Percentiles rank a stretch among this genome's conserved stretches.
These are phyloP conservation scores for Serinus canaria DNA, from an alignment of 2,113 vertebrate species.

Conservation along the genomic window DNA sequence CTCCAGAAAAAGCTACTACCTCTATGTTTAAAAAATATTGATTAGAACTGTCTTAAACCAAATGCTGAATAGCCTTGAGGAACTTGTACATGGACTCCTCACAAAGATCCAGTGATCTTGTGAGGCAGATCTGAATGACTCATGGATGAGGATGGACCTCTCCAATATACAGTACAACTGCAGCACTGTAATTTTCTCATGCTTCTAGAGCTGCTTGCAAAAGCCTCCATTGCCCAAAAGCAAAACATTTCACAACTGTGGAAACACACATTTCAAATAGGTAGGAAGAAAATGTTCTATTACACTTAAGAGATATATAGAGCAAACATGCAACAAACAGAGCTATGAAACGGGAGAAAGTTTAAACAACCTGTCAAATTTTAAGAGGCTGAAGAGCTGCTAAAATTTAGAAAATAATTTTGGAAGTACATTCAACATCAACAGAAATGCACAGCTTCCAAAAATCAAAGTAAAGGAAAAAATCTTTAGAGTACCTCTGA, in stretches of 20 bases:
- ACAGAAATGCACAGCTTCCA: neutral
- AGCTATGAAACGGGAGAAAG: no score
- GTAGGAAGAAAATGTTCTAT: neutral
- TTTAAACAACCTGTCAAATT: neutral
- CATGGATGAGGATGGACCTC: neutral
- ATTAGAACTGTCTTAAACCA: neutral
- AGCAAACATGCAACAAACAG: neutral
- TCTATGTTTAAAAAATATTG: neutral
- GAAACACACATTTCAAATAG: neutral
- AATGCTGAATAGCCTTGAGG: neutral
- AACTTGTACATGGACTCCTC: accelerated
- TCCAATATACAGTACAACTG: neutral
- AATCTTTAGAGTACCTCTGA: neutral
- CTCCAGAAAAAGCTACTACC: neutral
- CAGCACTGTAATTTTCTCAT: neutral
- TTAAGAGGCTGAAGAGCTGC: neutral
- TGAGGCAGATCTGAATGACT: neutral
- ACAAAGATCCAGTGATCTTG: neutral
- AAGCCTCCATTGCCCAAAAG: neutral
- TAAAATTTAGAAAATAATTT: neutral
- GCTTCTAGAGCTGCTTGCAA: neutral
- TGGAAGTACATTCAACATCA: neutral
- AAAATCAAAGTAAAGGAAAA: neutral
- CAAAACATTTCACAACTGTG: neutral
- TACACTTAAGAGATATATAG: neutral